phyloP scores from a whole-genome alignment of 1,140 invertebrate species.

The Theocolax elegans region DNA sequence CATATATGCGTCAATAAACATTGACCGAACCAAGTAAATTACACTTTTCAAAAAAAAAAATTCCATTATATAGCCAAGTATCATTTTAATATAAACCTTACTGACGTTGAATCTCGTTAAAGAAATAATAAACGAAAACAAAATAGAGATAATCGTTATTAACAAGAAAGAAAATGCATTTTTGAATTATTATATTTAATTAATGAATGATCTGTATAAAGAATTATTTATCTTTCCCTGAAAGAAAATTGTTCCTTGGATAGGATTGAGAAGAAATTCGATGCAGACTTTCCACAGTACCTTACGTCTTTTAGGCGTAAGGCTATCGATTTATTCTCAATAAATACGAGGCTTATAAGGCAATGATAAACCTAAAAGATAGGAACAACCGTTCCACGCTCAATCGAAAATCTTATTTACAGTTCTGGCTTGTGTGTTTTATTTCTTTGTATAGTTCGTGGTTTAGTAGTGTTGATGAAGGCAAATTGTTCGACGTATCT shows the following conservation, averaged over 20 bases:
- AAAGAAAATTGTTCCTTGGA: slow-evolving; percentile 6
- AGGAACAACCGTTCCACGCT: slow-evolving; percentile 39
- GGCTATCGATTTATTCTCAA: slow-evolving; percentile 60
- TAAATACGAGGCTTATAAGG: slow-evolving; percentile 60
- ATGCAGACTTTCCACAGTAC: slow-evolving; percentile 36
- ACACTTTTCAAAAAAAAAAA: too few species aligned
- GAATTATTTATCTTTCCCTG: neutral
- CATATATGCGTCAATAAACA: neutral
- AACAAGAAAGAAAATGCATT: neutral
- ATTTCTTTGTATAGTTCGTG: slow-evolving; percentile 47
- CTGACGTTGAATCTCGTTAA: neutral
- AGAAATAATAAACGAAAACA: slow-evolving; percentile 2
- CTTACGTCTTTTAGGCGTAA: slow-evolving; percentile 27
- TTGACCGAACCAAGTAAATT: too few species aligned
- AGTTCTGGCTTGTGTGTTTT: slow-evolving; percentile 45
- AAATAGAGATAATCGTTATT: neutral
- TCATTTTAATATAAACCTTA: neutral
- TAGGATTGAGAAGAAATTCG: slow-evolving; percentile 23
- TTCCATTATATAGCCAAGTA: too few species aligned
- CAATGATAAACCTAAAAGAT: slow-evolving; percentile 54
- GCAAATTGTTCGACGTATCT: slow-evolving; percentile 39
- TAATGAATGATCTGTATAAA: neutral
- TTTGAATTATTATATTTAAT: too few species aligned
- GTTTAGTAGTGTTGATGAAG: slow-evolving; percentile 11
- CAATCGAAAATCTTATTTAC: slow-evolving; percentile 53